Evolutionary conservation across 2,888 invertebrate genomes (phyloP).

Genomic region (Cotesia congregata): DNA sequence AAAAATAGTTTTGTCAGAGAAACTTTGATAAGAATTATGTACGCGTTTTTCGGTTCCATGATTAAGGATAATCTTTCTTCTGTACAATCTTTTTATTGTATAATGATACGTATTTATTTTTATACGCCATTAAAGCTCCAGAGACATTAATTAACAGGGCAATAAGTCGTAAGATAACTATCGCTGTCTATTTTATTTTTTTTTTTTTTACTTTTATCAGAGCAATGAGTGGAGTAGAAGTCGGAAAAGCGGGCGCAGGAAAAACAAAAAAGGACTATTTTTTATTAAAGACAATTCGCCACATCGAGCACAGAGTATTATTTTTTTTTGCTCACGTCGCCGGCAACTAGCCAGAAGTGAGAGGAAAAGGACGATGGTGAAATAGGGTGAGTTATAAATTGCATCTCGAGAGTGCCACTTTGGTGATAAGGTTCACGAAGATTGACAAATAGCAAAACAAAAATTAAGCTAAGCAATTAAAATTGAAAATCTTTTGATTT

Average conservation of each 20-base stretch:
- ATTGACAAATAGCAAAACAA: conserved; percentile 20
- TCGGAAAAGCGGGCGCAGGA: not conserved
- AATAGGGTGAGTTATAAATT: conserved; percentile 45
- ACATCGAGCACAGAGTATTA: conserved; percentile 27
- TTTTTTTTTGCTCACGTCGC: conserved; percentile 18
- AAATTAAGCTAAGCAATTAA: not conserved
- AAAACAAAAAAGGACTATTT: conserved; percentile 41
- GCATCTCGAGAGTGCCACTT: conserved; percentile 47
- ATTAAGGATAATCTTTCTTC: not conserved
- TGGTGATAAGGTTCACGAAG: conserved; percentile 41
- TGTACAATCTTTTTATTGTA: not conserved
- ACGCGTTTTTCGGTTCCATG: no score
- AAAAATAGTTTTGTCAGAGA: no score
- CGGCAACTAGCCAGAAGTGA: conserved; percentile 4
- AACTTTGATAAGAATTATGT: no score
- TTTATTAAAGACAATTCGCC: conserved; percentile 51
- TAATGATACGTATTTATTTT: not conserved
- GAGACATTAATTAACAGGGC: not conserved
- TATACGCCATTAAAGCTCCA: not conserved
- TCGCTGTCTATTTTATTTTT: conserved; percentile 3
- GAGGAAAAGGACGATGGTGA: not conserved
- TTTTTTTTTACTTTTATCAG: not conserved
- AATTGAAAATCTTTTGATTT: no score
- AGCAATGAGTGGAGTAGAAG: not conserved
- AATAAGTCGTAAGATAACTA: conserved; percentile 8